Evolutionary conservation across 2,797 vertebrate genomes (phyloP).

Genomic region (Channa striata): DNA sequence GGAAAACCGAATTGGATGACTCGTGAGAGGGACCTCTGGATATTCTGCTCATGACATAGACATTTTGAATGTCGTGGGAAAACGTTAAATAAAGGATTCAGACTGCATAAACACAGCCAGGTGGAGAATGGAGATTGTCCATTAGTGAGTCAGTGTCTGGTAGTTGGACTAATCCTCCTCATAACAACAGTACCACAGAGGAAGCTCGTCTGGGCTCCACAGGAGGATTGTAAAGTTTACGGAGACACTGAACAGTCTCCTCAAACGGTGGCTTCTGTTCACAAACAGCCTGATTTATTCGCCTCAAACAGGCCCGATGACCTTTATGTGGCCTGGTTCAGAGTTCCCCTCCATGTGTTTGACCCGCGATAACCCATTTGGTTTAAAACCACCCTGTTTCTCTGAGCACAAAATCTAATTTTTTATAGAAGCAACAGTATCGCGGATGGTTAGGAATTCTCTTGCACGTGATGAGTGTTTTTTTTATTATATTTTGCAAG

Average conservation of each 20-base stretch:
- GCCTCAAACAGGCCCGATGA: conserved; percentile 17
- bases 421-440: conserved; percentile 11
- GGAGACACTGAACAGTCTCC: conserved; percentile 52
- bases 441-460: conserved; percentile 3
- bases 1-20: conserved; percentile 20
- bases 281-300: conserved; percentile 48
- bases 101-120: conserved; percentile 4
- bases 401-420: conserved; percentile 2
- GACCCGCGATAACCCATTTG: conserved; percentile 5
- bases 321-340: conserved; percentile 28
- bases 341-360: conserved; percentile 16
- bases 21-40: background rate
- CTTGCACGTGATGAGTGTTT: background rate
- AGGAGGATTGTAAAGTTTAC: conserved; percentile 41
- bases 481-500: background rate
- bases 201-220: conserved; percentile 28
- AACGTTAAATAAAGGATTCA: conserved; percentile 4
- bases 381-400: conserved; percentile 6
- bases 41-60: background rate
- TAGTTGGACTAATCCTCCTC: conserved; percentile 56
- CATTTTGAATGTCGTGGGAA: background rate
- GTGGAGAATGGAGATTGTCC: background rate
- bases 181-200: conserved; percentile 52
- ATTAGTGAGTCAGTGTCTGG: conserved; percentile 31
- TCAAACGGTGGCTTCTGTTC: conserved; percentile 39